phyloP scores from a whole-genome alignment of 2,113 vertebrate species.

The Zosterops japonicus region DNA sequence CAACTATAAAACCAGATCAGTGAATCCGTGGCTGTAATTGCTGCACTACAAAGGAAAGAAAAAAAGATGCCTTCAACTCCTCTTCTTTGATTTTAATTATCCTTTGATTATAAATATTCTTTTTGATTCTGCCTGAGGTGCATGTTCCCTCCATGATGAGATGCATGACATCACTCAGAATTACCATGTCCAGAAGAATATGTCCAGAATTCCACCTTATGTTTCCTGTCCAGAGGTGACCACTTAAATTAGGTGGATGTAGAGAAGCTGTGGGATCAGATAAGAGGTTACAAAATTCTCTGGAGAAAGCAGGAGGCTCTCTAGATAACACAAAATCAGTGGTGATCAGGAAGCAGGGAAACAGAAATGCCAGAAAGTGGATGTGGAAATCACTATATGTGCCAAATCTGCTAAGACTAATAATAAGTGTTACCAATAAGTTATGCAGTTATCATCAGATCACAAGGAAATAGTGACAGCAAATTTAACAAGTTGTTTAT shows the following conservation, averaged over 20 bases:
- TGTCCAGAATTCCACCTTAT: not conserved
- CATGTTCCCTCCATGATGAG: not conserved
- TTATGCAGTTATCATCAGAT: not conserved
- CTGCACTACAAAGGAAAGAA: not conserved
- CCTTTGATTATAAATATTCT: not conserved
- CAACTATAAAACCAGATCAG: not conserved
- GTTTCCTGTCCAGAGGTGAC: not conserved
- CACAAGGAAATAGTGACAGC: not conserved
- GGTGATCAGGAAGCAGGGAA: not conserved
- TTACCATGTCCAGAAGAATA: not conserved
- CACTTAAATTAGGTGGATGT: not conserved
- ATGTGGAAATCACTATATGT: accelerated
- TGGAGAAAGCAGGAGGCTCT: not conserved
- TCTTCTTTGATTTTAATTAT: not conserved
- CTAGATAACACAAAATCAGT: not conserved
- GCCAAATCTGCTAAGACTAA: not conserved
- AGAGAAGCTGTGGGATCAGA: not conserved
- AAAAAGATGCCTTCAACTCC: not conserved
- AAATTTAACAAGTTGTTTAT: not conserved
- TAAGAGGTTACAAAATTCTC: not conserved
- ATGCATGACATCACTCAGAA: not conserved
- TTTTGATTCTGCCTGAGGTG: not conserved
- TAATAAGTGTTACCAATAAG: not conserved
- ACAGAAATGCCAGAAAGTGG: not conserved
- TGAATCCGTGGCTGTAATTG: not conserved